These are phyloP conservation scores for Ochotona princeps DNA, from an alignment of 2,113 vertebrate species.

Conservation along the genomic window DNA sequence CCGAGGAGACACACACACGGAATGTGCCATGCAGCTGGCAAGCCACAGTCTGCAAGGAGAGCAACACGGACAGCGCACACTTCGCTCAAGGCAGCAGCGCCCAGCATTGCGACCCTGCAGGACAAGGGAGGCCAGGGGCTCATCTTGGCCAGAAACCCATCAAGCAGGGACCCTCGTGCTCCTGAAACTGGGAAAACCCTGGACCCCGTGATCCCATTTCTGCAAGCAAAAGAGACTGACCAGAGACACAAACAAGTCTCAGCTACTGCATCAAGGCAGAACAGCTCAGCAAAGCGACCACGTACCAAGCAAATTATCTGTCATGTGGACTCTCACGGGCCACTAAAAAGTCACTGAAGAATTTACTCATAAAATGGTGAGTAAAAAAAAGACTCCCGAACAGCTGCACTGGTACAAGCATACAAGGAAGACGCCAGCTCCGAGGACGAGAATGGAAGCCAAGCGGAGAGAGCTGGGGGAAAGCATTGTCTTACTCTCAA, in stretches of 20 bases:
- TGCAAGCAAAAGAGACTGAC: not conserved
- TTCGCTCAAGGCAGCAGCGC: not conserved
- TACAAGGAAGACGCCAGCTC: not conserved
- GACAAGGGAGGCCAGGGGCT: not conserved
- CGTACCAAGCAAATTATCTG: not conserved
- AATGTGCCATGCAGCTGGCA: accelerated
- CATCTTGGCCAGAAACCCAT: too few species aligned
- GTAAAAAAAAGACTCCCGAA: not conserved
- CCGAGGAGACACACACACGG: accelerated
- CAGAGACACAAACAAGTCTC: not conserved
- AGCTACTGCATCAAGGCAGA: not conserved
- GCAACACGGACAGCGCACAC: too few species aligned
- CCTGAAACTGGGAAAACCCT: not conserved
- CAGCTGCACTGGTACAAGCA: accelerated
- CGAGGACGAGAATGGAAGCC: accelerated
- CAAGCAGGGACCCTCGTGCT: too few species aligned
- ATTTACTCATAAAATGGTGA: not conserved
- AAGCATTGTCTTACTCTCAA: not conserved
- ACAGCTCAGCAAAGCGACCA: not conserved
- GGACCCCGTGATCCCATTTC: not conserved
- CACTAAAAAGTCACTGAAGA: not conserved
- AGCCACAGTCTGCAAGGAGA: not conserved
- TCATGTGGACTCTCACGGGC: accelerated
- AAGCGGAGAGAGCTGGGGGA: too few species aligned
- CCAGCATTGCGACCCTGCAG: accelerated